Conservation (phyloP, 2,888 invertebrate species). For the Caenorhabditis macrosperma region DNA sequence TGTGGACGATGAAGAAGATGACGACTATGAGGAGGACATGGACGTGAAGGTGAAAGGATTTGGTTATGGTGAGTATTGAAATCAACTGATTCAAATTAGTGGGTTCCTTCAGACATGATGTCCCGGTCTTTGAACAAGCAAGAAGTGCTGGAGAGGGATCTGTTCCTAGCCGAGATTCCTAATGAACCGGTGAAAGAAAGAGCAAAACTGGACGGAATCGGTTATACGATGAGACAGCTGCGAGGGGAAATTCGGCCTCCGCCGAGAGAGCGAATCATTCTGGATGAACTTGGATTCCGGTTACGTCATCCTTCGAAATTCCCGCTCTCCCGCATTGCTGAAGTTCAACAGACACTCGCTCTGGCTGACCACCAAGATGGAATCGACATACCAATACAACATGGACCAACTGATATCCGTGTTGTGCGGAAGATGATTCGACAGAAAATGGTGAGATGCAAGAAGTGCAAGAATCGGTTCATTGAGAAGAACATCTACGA, state of each 20-base stretch:
- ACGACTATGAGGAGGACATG: too few species aligned
- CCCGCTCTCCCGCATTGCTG: constrained; percentile 24
- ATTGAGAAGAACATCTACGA: constrained; percentile 78
- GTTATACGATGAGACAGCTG: constrained; percentile 6
- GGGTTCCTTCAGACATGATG: too few species aligned
- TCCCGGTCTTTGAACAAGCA: not conserved
- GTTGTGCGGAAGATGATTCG: constrained; percentile 43
- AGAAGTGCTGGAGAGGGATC: not conserved
- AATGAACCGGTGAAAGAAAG: not conserved
- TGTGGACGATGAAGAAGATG: too few species aligned
- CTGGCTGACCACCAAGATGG: constrained; percentile 16
- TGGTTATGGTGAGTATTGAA: too few species aligned
- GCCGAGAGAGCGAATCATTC: constrained; percentile 12
- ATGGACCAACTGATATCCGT: constrained; percentile 40
- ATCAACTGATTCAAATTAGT: too few species aligned
- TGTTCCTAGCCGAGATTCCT: not conserved
- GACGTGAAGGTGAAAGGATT: too few species aligned
- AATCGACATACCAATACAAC: constrained; percentile 22
- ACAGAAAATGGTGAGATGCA: constrained; percentile 78
- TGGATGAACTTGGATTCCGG: constrained; percentile 14
- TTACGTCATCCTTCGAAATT: constrained; percentile 9
- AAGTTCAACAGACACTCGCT: constrained; percentile 25
- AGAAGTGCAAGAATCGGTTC: constrained; percentile 78
- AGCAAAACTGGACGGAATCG: constrained; percentile 32
- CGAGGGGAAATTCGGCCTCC: constrained; percentile 2